A percentile compares a stretch with the other conserved stretches of the same genome.
Conservation (phyloP, 2,113 vertebrate genomes). For the Anolis carolinensis region DNA sequence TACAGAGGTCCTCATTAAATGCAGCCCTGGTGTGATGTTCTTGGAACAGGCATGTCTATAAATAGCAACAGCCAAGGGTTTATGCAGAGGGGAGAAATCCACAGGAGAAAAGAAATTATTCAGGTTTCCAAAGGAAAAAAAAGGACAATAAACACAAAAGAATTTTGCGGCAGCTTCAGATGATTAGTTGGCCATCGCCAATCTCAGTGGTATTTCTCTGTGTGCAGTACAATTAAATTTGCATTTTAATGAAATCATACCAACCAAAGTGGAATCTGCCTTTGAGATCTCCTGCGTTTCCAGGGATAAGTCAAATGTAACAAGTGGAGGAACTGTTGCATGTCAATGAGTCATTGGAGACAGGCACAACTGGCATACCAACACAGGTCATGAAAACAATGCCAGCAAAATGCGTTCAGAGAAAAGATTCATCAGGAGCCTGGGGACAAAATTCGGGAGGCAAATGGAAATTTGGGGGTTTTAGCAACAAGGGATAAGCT, state of each 20-base stretch:
- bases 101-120: neutral
- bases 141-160: neutral
- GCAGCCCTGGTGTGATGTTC: slow-evolving; percentile 10
- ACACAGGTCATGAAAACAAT: neutral
- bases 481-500: neutral
- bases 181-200: slow-evolving; percentile 10
- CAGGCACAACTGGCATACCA: neutral
- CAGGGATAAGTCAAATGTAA: slow-evolving; percentile 8
- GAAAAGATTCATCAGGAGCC: neutral
- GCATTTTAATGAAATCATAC: slow-evolving; percentile 25
- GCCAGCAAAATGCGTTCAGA: neutral
- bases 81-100: neutral
- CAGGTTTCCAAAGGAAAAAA: neutral
- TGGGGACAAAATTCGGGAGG: too few species aligned
- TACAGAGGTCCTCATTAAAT: slow-evolving; percentile 22
- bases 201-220: slow-evolving; percentile 19
- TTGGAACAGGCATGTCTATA: slow-evolving; percentile 14
- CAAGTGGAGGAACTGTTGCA: slow-evolving; percentile 13
- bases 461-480: too few species aligned
- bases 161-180: neutral
- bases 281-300: neutral
- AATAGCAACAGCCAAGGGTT: slow-evolving; percentile 1
- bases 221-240: slow-evolving; percentile 16
- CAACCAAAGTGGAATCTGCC: neutral
- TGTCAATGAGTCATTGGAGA: neutral